A percentile compares a stretch with the other conserved stretches of the same genome.
phyloP scores from a whole-genome alignment of 2,113 vertebrate genomes.

The Nothobranchius kuhntae region DNA sequence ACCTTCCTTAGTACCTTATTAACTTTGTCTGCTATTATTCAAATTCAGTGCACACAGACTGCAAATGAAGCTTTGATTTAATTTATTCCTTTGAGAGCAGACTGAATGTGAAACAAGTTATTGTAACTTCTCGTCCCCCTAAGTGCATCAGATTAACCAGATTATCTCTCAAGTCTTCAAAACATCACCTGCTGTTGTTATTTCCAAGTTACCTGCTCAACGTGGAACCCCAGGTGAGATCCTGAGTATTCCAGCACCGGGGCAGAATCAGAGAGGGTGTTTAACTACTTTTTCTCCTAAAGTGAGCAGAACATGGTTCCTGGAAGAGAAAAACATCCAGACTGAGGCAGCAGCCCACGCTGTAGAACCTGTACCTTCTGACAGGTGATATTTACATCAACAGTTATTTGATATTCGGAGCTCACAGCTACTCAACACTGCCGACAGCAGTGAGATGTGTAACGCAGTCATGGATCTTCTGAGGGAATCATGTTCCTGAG shows the following conservation, averaged over 20 bases:
- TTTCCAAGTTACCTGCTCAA: conserved; percentile 30
- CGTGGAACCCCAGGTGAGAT: background rate
- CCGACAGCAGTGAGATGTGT: conserved; percentile 22
- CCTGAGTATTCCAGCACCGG: conserved; percentile 13
- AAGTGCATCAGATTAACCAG: conserved; percentile 12
- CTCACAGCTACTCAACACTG: conserved; percentile 27
- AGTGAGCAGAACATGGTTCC: background rate
- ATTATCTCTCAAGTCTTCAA: conserved; percentile 27
- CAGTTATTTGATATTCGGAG: conserved; percentile 36
- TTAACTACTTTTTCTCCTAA: conserved; percentile 10
- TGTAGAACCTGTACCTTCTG: conserved; percentile 13
- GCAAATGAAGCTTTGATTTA: background rate
- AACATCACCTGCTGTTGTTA: conserved; percentile 28
- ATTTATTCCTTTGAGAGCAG: too few relatives aligned
- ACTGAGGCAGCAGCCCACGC: conserved; percentile 3
- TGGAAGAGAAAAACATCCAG: conserved; percentile 1
- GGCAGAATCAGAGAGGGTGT: conserved; percentile 20
- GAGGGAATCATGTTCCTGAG: conserved; percentile 23
- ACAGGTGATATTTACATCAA: conserved; percentile 41
- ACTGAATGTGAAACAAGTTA: background rate
- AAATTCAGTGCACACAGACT: background rate
- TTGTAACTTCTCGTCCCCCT: background rate
- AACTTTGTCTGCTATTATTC: too few relatives aligned
- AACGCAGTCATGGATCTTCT: conserved; percentile 28
- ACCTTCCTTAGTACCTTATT: too few relatives aligned